Evolutionary conservation across 2,888 invertebrate species (phyloP), one percentile per base, ranked within the genome.

Genomic region (Ctenicera cuprea): DNA sequence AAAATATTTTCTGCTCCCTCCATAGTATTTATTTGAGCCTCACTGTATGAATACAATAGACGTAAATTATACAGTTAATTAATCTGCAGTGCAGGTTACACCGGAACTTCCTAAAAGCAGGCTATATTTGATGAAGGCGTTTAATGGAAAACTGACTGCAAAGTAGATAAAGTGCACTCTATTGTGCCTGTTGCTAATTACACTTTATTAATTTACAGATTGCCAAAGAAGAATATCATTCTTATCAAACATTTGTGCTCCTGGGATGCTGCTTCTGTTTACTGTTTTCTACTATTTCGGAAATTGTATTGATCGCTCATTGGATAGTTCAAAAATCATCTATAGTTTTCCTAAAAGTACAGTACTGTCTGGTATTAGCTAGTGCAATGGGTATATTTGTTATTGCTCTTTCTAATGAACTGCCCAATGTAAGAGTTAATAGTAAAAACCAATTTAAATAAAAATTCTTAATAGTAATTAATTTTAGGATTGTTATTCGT

Each of bases 331-430:
- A 61, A 43, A 71, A 68, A 16, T 71, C 74, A 2, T 63, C 70
- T 1, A 22, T 74, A n/a, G 45, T 91, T 76, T 92, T 92, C 84
- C 87, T 93, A 61, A 93, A 93, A 86, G 87, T 93, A 79, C 93
- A 93, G 83, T 92, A 92, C 82, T 92, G 92, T 80, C 88, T 91
- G 1, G 91, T 93, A 12, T 87, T 94, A 69, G 91, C 93, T 43
- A 92, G 93, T 82, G 91, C 93, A 61, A 94, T 94, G 90, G 89
- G 92, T 4, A 91, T 89, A 65, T 90, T 89, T 80, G 81, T 88
- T 63, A 82, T 89, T 71, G 89, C 89, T 30, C 86, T 89, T 62
- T 83, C 88, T 48, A 87, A 87, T 77, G 87, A 88, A 81, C 83
- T 89, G 63, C 87, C 89, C 26, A 83, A 86, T 85, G 90, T 90